Evolutionary conservation across 2,888 invertebrate species (phyloP).

Genomic region (Caprella mutica): DNA sequence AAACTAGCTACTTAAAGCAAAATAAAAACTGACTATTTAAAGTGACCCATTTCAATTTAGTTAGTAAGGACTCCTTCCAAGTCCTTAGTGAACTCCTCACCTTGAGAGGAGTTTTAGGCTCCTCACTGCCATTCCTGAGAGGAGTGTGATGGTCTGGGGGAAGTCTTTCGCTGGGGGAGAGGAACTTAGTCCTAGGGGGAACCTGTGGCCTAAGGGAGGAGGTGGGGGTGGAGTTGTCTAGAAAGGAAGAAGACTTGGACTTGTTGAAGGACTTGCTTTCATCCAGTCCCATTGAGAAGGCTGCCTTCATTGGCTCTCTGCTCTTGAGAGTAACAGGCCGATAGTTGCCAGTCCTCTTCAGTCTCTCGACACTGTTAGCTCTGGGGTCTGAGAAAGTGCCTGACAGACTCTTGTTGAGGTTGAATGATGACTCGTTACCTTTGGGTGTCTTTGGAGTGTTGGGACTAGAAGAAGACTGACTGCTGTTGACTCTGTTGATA

Average conservation of each 20-base stretch:
- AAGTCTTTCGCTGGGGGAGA: conserved; percentile 28
- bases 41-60: no score
- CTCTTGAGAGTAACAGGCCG: conserved; percentile 19
- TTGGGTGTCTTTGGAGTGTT: conserved; percentile 5
- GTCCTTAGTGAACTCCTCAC: no score
- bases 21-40: no score
- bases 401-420: background rate
- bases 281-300: conserved; percentile 26
- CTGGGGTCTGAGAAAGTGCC: background rate
- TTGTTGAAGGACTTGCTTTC: background rate
- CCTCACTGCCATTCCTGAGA: background rate
- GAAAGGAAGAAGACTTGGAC: background rate
- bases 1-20: no score
- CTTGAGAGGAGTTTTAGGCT: conserved; percentile 6
- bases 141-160: background rate
- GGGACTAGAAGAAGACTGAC: background rate
- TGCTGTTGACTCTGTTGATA: background rate
- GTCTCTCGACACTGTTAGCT: conserved; percentile 13
- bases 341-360: conserved; percentile 27
- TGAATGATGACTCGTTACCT: background rate
- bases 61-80: no score
- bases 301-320: conserved; percentile 23
- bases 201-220: conserved; percentile 25
- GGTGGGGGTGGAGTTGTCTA: background rate
- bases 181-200: conserved; percentile 32